phyloP scores from a whole-genome alignment of 2,888 invertebrate species.

The Sabellastarte sp. region DNA sequence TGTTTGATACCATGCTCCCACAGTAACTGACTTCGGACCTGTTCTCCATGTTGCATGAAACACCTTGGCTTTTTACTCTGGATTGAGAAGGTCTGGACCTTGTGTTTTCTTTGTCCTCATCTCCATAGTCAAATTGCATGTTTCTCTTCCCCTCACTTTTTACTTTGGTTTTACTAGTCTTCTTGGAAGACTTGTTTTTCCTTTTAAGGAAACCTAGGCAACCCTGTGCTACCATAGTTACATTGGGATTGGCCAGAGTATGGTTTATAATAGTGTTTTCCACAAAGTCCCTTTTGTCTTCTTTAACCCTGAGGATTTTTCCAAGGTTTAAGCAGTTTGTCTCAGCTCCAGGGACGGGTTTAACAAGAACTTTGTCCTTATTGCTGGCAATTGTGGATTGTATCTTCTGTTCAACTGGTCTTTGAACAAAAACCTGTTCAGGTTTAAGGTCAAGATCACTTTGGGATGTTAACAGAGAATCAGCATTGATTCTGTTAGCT shows the following conservation, averaged over 20 bases:
- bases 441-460: too few relatives aligned
- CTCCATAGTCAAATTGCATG: too few relatives aligned
- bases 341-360: too few relatives aligned
- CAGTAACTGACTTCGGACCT: background rate
- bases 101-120: background rate
- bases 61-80: too few relatives aligned
- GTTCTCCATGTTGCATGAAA: background rate
- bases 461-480: too few relatives aligned
- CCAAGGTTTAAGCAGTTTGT: background rate
- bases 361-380: too few relatives aligned
- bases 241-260: conserved; percentile 4
- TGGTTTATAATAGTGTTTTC: background rate
- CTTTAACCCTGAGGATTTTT: background rate
- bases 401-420: too few relatives aligned
- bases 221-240: background rate
- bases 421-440: too few relatives aligned
- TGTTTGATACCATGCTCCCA: background rate
- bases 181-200: background rate
- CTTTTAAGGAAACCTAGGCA: background rate
- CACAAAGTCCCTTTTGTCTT: background rate
- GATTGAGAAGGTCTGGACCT: background rate
- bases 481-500: too few relatives aligned
- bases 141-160: background rate
- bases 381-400: too few relatives aligned
- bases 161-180: background rate